phyloP scores from a whole-genome alignment of 2,888 invertebrate species.

The Ichneumon xanthorius region DNA sequence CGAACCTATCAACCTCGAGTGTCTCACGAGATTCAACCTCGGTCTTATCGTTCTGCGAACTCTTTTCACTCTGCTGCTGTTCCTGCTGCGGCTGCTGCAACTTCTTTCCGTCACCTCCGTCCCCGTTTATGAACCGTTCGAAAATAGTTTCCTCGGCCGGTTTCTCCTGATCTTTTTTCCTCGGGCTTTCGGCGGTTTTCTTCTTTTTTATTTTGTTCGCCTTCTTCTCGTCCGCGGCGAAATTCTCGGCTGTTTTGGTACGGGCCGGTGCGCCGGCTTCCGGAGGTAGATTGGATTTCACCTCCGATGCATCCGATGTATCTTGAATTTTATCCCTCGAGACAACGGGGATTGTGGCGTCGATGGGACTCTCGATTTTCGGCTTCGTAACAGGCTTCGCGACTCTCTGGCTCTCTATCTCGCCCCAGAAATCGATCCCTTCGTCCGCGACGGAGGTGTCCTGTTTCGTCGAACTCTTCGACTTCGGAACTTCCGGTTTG shows the following conservation, averaged over 20 bases:
- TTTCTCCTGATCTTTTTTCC: slow-evolving; percentile 73
- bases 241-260: slow-evolving; percentile 71
- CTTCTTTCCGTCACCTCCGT: slow-evolving; percentile 51
- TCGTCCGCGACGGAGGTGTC: slow-evolving; percentile 61
- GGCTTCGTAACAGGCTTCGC: slow-evolving; percentile 63
- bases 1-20: slow-evolving; percentile 51
- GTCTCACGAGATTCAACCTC: slow-evolving; percentile 69
- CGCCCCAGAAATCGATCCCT: slow-evolving; percentile 83
- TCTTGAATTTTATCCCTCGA: slow-evolving; percentile 20
- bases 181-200: slow-evolving; percentile 75
- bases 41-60: slow-evolving; percentile 69
- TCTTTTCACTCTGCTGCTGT: slow-evolving; percentile 49
- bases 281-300: slow-evolving; percentile 62
- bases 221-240: slow-evolving; percentile 72
- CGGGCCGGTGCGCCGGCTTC: slow-evolving; percentile 51
- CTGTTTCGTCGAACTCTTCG: slow-evolving; percentile 19
- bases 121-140: slow-evolving; percentile 58
- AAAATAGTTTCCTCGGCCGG: slow-evolving; percentile 70
- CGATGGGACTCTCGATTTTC: slow-evolving; percentile 23
- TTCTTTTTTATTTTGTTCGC: slow-evolving; percentile 77
- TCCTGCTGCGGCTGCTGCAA: slow-evolving; percentile 43
- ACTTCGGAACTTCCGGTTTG: slow-evolving; percentile 17
- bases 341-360: background rate
- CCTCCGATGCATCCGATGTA: slow-evolving; percentile 39
- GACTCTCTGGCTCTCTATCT: slow-evolving; percentile 77